Evolutionary conservation across 2,113 vertebrate genomes (phyloP), one percentile per base, ranked within the genome.

Genomic region (Lynx canadensis): DNA sequence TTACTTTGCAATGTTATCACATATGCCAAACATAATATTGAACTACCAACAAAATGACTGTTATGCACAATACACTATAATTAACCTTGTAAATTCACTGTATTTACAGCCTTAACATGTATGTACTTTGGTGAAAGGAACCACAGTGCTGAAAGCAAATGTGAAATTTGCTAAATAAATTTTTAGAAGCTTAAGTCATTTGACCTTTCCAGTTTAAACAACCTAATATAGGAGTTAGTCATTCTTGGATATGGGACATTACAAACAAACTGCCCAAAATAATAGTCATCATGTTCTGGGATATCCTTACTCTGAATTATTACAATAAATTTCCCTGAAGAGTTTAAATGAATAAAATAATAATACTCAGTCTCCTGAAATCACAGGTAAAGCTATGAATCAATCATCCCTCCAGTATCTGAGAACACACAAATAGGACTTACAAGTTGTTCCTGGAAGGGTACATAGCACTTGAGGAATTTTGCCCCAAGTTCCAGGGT

Each of bases 21-120:
- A 94, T n/a, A 93, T 9, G 91, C 97, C 97, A 97, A 98, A 97
- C 90, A 97, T 96, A 98, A 95, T 94, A 98, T 92, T 97, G 89
- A 91, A 97, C 69, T 71, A 96, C 63, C 68, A 97, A 92, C 96
- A 97, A 94, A 95, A 97, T 80, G 71, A 89, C 96, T 94, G 45
- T 55, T 97, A 69, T 86, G 80, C 25, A 95, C 66, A 96, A 94
- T 91, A 79, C 52, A 74, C 81, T 97, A 80, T 94, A 97, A 97
- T 97, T 96, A 98, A 91, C 91, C 81, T 97, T 97, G 88, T 95
- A 97, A 97, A 96, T 95, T 91, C 63, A 92, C 71, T 96, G 38
- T 89, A 50, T 88, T 94, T 95, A 50, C 4, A 93, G 41, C 4
- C 23, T 7, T 78, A 91, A 88, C 66, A 91, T 91, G 48, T 57